Conservation (phyloP, 2,888 invertebrate species). For the Notodonta dromedarius region DNA sequence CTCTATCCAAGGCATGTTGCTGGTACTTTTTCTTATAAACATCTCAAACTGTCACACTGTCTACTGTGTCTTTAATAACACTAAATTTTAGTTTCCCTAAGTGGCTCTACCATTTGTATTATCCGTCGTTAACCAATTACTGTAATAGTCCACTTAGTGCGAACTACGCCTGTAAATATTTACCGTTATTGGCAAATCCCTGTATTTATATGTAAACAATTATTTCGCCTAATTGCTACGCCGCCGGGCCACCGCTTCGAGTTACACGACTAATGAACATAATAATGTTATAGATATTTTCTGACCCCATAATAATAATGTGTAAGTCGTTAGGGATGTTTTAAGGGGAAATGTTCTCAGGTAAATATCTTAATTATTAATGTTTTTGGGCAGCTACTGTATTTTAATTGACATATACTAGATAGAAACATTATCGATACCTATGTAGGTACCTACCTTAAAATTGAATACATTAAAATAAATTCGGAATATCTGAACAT, state of each 20-base stretch:
- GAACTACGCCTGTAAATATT: constrained; percentile 68
- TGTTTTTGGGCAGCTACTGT: constrained; percentile 11
- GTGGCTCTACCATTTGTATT: constrained; percentile 2
- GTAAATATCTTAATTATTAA: constrained; percentile 37
- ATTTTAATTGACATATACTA: no score
- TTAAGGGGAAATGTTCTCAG: constrained; percentile 42
- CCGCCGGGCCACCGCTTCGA: constrained; percentile 58
- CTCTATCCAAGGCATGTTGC: no score
- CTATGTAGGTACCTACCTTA: no score
- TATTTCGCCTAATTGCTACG: constrained; percentile 77
- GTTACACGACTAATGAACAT: constrained; percentile 78
- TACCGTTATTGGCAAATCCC: constrained; percentile 66
- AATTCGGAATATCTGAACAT: no score
- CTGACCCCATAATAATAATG: constrained; percentile 64
- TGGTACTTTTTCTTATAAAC: no score
- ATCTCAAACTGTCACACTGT: no score
- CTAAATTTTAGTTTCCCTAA: neutral
- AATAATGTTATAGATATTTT: constrained; percentile 80
- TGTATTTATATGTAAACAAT: constrained; percentile 77
- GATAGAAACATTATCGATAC: no score
- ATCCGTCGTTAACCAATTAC: constrained; percentile 68
- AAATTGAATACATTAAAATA: no score
- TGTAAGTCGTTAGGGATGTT: constrained; percentile 58
- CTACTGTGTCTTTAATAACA: neutral
- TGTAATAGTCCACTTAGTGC: constrained; percentile 71